phyloP scores from a whole-genome alignment of 2,888 invertebrate species.

The Cryptus armator region DNA sequence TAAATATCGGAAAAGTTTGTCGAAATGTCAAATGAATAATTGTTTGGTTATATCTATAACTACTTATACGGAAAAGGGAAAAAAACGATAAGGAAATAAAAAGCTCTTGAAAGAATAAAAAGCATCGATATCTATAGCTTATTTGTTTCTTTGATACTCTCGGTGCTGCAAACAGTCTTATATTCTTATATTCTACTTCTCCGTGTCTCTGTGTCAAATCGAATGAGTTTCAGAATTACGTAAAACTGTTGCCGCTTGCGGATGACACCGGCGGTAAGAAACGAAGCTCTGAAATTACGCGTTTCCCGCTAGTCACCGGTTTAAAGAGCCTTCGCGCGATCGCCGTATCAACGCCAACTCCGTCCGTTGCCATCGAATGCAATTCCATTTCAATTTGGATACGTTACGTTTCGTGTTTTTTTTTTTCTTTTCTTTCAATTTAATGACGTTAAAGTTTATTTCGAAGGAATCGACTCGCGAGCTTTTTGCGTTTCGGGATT shows the following conservation, averaged over 20 bases:
- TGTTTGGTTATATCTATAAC: too few relatives aligned
- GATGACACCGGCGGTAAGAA: constrained; percentile 76
- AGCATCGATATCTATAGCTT: constrained; percentile 2
- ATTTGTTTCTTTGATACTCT: constrained; percentile 4
- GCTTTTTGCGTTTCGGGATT: too few relatives aligned
- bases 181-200: constrained; percentile 10
- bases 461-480: too few relatives aligned
- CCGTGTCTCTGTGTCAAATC: constrained; percentile 62
- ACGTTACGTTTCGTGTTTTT: not conserved
- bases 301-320: constrained; percentile 74
- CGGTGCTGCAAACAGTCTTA: constrained; percentile 1
- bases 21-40: too few relatives aligned
- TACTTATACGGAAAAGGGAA: too few relatives aligned
- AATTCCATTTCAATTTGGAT: constrained; percentile 6
- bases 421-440: constrained; percentile 6
- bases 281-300: constrained; percentile 76
- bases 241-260: constrained; percentile 77
- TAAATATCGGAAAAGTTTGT: too few relatives aligned
- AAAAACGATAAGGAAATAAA: too few relatives aligned
- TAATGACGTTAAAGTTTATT: not conserved
- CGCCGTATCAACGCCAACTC: constrained; percentile 13
- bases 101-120: too few relatives aligned
- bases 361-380: not conserved
- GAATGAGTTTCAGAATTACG: constrained; percentile 74
- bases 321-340: constrained; percentile 24